Percentiles rank a stretch among this genome's conserved stretches.
Evolutionary conservation across 2,113 vertebrate species (phyloP).

Genomic region (Varanus komodoensis): DNA sequence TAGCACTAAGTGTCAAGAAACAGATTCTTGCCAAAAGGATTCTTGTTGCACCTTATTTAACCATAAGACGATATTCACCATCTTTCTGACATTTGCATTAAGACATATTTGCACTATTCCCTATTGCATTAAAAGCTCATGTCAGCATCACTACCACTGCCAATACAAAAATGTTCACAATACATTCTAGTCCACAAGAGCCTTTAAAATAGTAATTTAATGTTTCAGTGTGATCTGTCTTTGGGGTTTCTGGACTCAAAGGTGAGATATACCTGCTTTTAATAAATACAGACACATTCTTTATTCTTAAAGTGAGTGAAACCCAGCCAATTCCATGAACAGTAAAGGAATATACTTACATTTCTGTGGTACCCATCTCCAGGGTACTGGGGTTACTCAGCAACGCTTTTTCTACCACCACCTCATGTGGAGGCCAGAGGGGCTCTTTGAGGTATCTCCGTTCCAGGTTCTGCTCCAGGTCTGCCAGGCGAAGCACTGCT

Average conservation of each 20-base stretch:
- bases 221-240: neutral
- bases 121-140: neutral
- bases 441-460: conserved; percentile 94
- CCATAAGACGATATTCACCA: neutral
- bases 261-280: neutral
- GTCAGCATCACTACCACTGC: neutral
- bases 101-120: neutral
- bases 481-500: conserved; percentile 86
- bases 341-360: conserved; percentile 67
- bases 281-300: neutral
- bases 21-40: neutral
- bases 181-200: neutral
- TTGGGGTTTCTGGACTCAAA: neutral
- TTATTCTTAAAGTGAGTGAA: neutral
- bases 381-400: conserved; percentile 65
- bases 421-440: conserved; percentile 90
- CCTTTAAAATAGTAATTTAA: neutral
- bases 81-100: neutral
- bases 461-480: conserved; percentile 92
- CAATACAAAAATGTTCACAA: no score
- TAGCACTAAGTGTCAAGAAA: neutral
- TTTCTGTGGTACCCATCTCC: conserved; percentile 67
- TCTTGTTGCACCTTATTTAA: neutral
- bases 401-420: conserved; percentile 85
- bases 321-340: no score